These are phyloP conservation scores for Bos indicus DNA, from an alignment of 2,113 vertebrate species.

Conservation along the genomic window DNA sequence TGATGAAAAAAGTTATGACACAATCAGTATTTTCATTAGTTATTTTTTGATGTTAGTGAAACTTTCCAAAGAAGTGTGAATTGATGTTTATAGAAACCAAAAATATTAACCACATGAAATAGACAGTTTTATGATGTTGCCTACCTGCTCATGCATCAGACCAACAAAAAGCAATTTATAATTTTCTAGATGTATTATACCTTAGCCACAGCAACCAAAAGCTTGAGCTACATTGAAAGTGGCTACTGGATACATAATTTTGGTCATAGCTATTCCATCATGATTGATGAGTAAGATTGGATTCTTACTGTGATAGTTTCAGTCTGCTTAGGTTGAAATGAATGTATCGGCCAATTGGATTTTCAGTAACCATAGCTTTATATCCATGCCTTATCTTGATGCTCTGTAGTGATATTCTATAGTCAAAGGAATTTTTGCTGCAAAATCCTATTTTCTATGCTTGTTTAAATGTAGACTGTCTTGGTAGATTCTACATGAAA, in stretches of 20 bases:
- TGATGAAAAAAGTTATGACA: not conserved
- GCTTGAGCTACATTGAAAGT: conserved; percentile 7
- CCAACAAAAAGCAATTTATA: not conserved
- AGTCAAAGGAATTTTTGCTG: not conserved
- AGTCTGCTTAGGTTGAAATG: conserved; percentile 25
- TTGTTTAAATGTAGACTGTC: not conserved
- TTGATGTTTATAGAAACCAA: conserved; percentile 32
- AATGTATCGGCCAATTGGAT: not conserved
- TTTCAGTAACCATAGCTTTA: not conserved
- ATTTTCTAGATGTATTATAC: conserved; percentile 6
- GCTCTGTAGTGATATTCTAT: not conserved
- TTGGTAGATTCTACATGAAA: not conserved
- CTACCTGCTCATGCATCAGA: not conserved
- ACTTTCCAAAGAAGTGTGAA: conserved; percentile 17
- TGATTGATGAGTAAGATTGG: conserved; percentile 20
- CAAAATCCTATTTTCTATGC: not conserved
- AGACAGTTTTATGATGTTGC: not conserved
- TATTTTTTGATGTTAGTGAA: not conserved
- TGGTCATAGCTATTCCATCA: not conserved
- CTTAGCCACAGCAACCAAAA: not conserved
- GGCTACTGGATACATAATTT: not conserved
- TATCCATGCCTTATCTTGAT: not conserved
- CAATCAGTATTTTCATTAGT: not conserved
- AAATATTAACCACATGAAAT: conserved; percentile 6
- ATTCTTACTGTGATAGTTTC: conserved; percentile 15